A percentile compares a stretch with the other conserved stretches of the same genome.
phyloP scores from a whole-genome alignment of 2,888 invertebrate genomes.

The Coremacera marginata region DNA sequence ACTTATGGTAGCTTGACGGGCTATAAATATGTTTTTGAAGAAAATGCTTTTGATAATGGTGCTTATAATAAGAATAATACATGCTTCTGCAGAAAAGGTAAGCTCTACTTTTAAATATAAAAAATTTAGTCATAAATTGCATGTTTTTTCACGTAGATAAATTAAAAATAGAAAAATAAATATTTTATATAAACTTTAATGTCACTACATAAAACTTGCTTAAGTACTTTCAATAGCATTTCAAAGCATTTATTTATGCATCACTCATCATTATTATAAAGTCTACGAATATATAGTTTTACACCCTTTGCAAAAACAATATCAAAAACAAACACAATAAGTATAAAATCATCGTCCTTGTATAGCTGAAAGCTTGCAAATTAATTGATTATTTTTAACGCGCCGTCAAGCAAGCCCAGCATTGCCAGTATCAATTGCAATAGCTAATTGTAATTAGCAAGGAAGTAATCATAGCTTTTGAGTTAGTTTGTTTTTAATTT shows the following conservation, averaged over 20 bases:
- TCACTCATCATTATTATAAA: no score
- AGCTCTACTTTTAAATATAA: slow-evolving; percentile 47
- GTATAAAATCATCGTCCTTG: no score
- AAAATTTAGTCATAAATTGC: not conserved
- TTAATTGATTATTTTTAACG: not conserved
- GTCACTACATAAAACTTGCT: not conserved
- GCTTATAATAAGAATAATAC: slow-evolving; percentile 78
- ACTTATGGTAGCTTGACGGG: slow-evolving; percentile 75
- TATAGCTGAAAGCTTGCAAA: not conserved
- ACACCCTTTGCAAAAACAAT: no score
- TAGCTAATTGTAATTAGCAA: not conserved
- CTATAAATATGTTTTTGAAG: slow-evolving; percentile 81
- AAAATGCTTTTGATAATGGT: slow-evolving; percentile 84
- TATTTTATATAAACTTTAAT: not conserved
- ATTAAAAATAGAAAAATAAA: not conserved
- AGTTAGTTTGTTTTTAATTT: not conserved
- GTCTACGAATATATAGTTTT: no score
- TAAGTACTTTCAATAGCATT: no score
- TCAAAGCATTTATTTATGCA: no score
- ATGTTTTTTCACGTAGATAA: no score
- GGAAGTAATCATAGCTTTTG: not conserved
- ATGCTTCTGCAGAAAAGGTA: slow-evolving; percentile 83
- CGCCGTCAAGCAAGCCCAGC: not conserved
- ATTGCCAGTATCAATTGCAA: slow-evolving; percentile 1
- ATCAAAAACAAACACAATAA: no score